Percentiles rank a stretch among this genome's conserved stretches.
Conservation (phyloP, 2,797 vertebrate species). For the Apogon talboti region DNA sequence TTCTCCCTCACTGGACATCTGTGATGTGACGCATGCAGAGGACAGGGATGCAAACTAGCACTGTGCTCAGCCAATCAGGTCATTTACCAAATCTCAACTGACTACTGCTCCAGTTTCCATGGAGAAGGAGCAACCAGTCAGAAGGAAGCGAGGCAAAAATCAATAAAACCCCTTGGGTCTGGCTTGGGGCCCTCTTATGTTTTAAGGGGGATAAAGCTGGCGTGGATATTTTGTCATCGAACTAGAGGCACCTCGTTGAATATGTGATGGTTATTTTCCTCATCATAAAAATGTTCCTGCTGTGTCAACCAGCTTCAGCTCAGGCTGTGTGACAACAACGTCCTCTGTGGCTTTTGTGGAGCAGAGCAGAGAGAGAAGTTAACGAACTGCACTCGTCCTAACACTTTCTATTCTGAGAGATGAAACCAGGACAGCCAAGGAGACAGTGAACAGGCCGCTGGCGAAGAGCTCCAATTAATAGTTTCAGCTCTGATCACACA, state of each 20-base stretch:
- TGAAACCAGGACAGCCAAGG: constrained; percentile 65
- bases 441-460: constrained; percentile 38
- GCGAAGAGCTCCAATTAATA: constrained; percentile 31
- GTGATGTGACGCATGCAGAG: constrained; percentile 50
- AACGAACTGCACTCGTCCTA: constrained; percentile 45
- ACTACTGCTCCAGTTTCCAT: constrained; percentile 76
- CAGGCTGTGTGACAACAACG: constrained; percentile 31
- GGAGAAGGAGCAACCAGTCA: constrained; percentile 59
- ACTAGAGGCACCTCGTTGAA: background rate
- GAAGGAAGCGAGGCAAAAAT: constrained; percentile 43
- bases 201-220: constrained; percentile 27
- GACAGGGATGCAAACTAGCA: constrained; percentile 46
- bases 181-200: constrained; percentile 24
- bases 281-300: background rate
- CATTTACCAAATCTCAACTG: constrained; percentile 69
- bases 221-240: constrained; percentile 16
- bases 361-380: constrained; percentile 12
- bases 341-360: constrained; percentile 41
- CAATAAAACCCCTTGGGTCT: constrained; percentile 48
- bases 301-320: constrained; percentile 12
- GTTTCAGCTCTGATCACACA: constrained; percentile 8
- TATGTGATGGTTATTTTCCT: background rate
- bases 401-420: constrained; percentile 65
- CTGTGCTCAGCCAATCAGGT: constrained; percentile 57
- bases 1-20: constrained; percentile 39